A percentile compares a stretch with the other conserved stretches of the same genome.
Evolutionary conservation across 2,113 vertebrate genomes (phyloP).

Genomic region (Xenopus borealis): DNA sequence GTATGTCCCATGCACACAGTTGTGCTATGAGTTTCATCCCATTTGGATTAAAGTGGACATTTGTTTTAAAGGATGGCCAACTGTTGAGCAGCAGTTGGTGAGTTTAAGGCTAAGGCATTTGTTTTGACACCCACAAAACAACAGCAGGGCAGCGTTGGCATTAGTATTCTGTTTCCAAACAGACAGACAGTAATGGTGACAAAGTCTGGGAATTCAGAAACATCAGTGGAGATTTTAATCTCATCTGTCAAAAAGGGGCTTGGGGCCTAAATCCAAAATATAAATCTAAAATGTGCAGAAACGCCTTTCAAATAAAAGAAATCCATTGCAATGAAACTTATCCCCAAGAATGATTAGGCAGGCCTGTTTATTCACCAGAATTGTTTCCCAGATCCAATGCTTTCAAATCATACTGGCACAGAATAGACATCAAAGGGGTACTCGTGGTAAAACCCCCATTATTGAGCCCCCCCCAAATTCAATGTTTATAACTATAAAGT

Average conservation of each 20-base stretch:
- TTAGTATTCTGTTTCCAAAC: slow-evolving; percentile 23
- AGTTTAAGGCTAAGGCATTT: slow-evolving; percentile 25
- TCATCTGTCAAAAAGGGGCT: slow-evolving; percentile 8
- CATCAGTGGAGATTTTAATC: neutral
- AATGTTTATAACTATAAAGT: no score
- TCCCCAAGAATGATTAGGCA: no score
- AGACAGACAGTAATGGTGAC: slow-evolving; percentile 24
- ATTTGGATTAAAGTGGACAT: slow-evolving; percentile 20
- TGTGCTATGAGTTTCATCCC: slow-evolving; percentile 10
- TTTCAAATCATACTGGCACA: no score
- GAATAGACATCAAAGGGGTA: no score
- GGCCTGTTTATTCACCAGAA: no score
- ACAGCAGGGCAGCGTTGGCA: slow-evolving; percentile 10
- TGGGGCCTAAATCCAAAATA: neutral
- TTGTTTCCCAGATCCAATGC: no score
- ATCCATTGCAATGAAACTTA: no score
- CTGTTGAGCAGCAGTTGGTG: slow-evolving; percentile 32
- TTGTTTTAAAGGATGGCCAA: slow-evolving; percentile 30
- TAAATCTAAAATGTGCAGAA: neutral
- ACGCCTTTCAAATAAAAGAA: no score
- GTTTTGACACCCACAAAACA: slow-evolving; percentile 31
- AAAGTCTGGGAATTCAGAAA: slow-evolving; percentile 25
- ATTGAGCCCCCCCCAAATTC: no score
- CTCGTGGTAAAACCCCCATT: no score
- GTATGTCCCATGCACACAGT: neutral